Base-by-base conservation (phyloP, 1,140 invertebrate species). In the Sinella curviseta region DNA sequence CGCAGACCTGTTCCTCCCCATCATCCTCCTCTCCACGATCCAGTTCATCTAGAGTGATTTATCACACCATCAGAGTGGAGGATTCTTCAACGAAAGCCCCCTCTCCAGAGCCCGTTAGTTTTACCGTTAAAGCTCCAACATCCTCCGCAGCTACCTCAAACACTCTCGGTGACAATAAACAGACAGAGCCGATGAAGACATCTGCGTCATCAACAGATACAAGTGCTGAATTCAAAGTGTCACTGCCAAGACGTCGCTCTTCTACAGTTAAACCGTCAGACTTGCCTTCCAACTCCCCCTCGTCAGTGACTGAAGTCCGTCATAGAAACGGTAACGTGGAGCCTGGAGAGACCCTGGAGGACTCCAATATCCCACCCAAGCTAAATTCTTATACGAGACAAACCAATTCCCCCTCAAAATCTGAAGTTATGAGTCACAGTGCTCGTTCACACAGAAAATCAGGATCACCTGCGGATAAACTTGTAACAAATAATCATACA, bases 101-200 rank as follows among this genome's bases (percentile, higher is more conserved):
- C 1, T 80, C 79, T 31, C 79, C 79, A 28, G 79, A 80, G 35
- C 65, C 79, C 33, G 65, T 80, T 31, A 80, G 35, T 20, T 39
- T 36, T 14, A 57, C 79, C n/a, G 48, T 77, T 1, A 35, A 31
- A 17, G 74, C 34, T 17, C 34, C 74, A n/a, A 4, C n/a, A n/a
- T n/a, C n/a, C n/a, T n/a, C 70, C 70, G 8, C 28, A 26, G 34
- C 17, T 75, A 28, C 17, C 36, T 75, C 35, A 8, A 36, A 4
- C 3, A 26, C 34, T 28, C 24, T 20, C 31, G 24, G 36, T 31
- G 39, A 39, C 24, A 74, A 74, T 2, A 74, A 74, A 31, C 34
- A 8, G 35, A 26, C 33, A n/a, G 24, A 36, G 34, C n/a, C 54
- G 26, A 20, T 34, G 1, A 78, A 80, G 57, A 57, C 54, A 1